Evolutionary conservation across 2,113 vertebrate species (phyloP).

Genomic region (Uropsilus gracilis): DNA sequence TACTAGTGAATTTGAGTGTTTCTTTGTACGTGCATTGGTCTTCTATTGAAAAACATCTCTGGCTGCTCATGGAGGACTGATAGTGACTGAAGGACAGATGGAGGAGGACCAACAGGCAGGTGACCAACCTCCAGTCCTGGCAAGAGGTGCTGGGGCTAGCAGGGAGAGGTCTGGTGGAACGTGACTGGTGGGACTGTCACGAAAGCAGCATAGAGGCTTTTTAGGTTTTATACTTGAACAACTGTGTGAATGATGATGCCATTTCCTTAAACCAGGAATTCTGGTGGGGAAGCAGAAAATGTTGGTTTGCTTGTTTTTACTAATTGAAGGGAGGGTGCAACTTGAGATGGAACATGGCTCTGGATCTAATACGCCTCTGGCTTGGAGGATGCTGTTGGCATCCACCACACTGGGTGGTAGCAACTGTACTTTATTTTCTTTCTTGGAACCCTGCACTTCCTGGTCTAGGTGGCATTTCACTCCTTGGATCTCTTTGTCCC

Average conservation of each 20-base stretch:
- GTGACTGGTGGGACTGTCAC: not conserved
- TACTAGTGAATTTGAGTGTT: not conserved
- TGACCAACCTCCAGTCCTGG: not conserved
- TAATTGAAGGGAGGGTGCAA: too few relatives aligned
- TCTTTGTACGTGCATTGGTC: not conserved
- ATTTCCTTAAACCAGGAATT: not conserved
- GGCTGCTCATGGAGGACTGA: not conserved
- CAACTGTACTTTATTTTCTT: not conserved
- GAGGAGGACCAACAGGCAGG: not conserved
- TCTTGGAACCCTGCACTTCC: not conserved
- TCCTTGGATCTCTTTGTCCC: not conserved
- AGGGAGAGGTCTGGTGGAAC: not conserved
- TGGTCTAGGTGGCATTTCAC: fast-evolving
- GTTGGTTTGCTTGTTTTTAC: not conserved
- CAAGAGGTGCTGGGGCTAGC: not conserved
- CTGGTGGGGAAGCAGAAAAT: not conserved
- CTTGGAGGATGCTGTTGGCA: too few relatives aligned
- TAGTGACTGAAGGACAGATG: not conserved
- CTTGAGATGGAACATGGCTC: not conserved
- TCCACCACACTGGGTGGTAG: fast-evolving
- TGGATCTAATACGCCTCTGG: too few relatives aligned
- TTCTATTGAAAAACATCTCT: not conserved
- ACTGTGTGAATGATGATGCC: not conserved
- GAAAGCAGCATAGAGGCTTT: not conserved
- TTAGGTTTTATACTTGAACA: not conserved